Evolutionary conservation across 2,113 vertebrate genomes (phyloP).

Genomic region (Sphaerodactylus townsendi): DNA sequence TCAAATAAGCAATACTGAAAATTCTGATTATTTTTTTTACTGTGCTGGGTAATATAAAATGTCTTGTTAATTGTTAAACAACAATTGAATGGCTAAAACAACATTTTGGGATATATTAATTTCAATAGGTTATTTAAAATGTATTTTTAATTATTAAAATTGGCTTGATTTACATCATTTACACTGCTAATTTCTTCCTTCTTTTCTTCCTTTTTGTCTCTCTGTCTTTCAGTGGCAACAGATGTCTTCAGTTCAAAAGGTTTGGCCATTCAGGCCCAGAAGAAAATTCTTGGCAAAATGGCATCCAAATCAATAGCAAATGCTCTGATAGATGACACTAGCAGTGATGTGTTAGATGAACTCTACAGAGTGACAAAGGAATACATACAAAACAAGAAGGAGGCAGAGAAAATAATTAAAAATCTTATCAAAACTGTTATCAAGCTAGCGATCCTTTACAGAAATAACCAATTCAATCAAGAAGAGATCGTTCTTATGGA

Average conservation of each 20-base stretch:
- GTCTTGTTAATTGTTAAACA: not conserved
- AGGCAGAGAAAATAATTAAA: constrained; percentile 85
- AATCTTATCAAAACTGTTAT: constrained; percentile 87
- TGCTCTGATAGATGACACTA: constrained; percentile 86
- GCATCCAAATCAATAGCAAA: constrained; percentile 85
- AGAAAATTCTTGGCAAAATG: constrained; percentile 89
- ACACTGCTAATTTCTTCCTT: constrained; percentile 19
- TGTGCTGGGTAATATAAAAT: not conserved
- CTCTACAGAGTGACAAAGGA: constrained; percentile 84
- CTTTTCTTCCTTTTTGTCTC: too few species aligned
- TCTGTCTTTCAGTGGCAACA: constrained; percentile 72
- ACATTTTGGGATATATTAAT: not conserved
- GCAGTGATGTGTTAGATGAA: constrained; percentile 86
- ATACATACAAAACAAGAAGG: constrained; percentile 83
- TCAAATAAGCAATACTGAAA: not conserved
- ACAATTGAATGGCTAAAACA: not conserved
- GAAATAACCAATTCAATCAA: constrained; percentile 84
- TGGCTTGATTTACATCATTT: not conserved
- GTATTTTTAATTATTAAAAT: not conserved
- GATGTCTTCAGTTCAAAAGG: constrained; percentile 88
- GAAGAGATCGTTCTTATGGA: constrained; percentile 83
- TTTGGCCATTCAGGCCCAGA: constrained; percentile 87
- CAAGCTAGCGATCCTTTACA: constrained; percentile 84
- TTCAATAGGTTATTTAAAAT: not conserved
- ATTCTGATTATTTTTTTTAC: too few species aligned